Evolutionary conservation across 2,888 invertebrate genomes (phyloP), one percentile per base, ranked within the genome.

Genomic region (Agriopis marginaria): DNA sequence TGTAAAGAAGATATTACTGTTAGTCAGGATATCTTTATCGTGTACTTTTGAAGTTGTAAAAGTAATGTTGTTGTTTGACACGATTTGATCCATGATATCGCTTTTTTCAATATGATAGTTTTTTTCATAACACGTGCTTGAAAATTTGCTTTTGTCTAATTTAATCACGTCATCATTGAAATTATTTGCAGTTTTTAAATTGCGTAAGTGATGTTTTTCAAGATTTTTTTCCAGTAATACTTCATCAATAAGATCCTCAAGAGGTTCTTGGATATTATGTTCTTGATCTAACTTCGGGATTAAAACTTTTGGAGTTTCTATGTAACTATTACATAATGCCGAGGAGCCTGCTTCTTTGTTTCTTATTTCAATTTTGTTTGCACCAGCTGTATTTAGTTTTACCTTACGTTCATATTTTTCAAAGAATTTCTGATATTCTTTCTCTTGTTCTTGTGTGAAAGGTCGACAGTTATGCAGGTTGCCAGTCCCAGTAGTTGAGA

Each of bases 361-460:
- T n/a, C 6, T 17, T 39, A 44, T 39, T 53, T 54, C 42, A 17
- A 4, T 10, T 23, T 39, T 50, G 3, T 61, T 56, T 8, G 14
- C 8, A 14, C 10, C n/a, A n/a, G n/a, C 14, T 14, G 12, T 40
- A 32, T 23, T 5, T 49, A 5, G n/a, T 64, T 64, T 68, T 12
- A 11, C 17, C 9, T 59, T 50, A 44, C 45, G 12, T 9, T 74
- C 72, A 58, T 67, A 72, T 68, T 67, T 71, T 44, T 74, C 72
- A n/a, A 68, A 74, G 67, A 74, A 72, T 3, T 1, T 53, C 9
- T 62, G 14, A 3, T 61, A 69, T 55, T 74, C 23, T 67, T 14
- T 49, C n/a, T 65, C 45, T 50, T 65, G 47, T 44, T 60, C 49
- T 51, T 7, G 11, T 45, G 64, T 64, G 12, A 53, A 42, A 9